Percentiles rank a stretch among this genome's conserved stretches.
Conservation (phyloP, 2,888 invertebrate species). For the Agrochola litura region DNA sequence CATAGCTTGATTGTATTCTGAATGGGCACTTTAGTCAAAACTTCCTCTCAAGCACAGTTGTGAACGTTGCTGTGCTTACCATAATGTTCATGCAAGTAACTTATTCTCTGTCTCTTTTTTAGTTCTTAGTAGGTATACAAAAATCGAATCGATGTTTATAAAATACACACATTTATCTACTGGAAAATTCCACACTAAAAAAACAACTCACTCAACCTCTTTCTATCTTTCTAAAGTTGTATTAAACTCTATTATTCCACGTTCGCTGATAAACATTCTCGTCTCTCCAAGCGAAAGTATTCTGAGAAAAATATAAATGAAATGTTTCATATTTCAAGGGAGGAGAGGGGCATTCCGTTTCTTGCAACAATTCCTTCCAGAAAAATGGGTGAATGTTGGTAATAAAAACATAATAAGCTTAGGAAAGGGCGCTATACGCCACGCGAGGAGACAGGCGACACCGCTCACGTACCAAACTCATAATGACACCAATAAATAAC, state of each 20-base stretch:
- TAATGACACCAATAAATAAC: slow-evolving; percentile 38
- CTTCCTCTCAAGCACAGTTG: neutral
- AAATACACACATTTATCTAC: neutral
- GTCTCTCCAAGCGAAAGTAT: slow-evolving; percentile 34
- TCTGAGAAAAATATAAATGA: slow-evolving; percentile 50
- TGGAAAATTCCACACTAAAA: slow-evolving; percentile 6
- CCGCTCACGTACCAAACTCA: slow-evolving; percentile 40
- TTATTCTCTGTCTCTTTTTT: neutral
- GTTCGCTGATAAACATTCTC: slow-evolving; percentile 23
- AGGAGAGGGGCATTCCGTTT: slow-evolving; percentile 15
- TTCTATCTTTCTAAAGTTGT: slow-evolving; percentile 6
- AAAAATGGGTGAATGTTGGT: slow-evolving; percentile 45
- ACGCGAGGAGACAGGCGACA: slow-evolving; percentile 17
- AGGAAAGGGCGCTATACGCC: slow-evolving; percentile 34
- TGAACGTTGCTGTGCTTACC: neutral
- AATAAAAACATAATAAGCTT: slow-evolving; percentile 61
- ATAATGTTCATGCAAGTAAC: neutral
- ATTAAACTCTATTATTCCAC: neutral
- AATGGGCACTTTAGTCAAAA: neutral
- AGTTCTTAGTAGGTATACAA: neutral
- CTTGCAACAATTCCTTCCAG: slow-evolving; percentile 46
- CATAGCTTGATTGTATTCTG: neutral
- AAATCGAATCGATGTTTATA: neutral
- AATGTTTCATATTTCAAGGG: slow-evolving; percentile 50
- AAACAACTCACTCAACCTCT: neutral